phyloP scores from a whole-genome alignment of 2,113 vertebrate genomes.

The Electrona antarctica region DNA sequence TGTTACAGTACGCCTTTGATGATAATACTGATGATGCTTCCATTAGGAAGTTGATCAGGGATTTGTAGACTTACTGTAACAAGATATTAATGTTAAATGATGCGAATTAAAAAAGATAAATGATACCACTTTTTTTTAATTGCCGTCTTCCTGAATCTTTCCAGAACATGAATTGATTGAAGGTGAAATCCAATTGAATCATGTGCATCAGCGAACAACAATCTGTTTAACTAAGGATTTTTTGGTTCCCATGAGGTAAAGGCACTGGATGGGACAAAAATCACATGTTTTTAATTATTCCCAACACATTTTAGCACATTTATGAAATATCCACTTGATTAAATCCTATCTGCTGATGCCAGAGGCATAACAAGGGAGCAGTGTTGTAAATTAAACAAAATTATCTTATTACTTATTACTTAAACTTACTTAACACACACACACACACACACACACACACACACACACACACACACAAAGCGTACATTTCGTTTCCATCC shows the following conservation, averaged over 20 bases:
- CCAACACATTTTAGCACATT: constrained; percentile 47
- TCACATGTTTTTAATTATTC: constrained; percentile 49
- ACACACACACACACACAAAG: no score
- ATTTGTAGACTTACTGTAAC: not conserved
- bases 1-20: not conserved
- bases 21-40: not conserved
- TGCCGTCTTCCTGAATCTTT: constrained; percentile 5
- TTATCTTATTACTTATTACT: no score
- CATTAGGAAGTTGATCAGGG: not conserved
- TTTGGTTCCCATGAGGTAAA: constrained; percentile 50
- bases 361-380: constrained; percentile 17
- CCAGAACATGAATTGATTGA: constrained; percentile 51
- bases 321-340: constrained; percentile 53
- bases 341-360: constrained; percentile 24
- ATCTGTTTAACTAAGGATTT: constrained; percentile 38
- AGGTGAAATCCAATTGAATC: constrained; percentile 37
- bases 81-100: not conserved
- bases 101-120: constrained; percentile 19
- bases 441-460: no score
- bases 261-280: constrained; percentile 34
- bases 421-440: no score
- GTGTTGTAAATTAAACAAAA: not conserved
- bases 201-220: constrained; percentile 50
- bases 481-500: no score
- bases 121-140: not conserved